These are phyloP conservation scores for Platyscapa corneri DNA, from an alignment of 1,140 invertebrate species.

Conservation along the genomic window DNA sequence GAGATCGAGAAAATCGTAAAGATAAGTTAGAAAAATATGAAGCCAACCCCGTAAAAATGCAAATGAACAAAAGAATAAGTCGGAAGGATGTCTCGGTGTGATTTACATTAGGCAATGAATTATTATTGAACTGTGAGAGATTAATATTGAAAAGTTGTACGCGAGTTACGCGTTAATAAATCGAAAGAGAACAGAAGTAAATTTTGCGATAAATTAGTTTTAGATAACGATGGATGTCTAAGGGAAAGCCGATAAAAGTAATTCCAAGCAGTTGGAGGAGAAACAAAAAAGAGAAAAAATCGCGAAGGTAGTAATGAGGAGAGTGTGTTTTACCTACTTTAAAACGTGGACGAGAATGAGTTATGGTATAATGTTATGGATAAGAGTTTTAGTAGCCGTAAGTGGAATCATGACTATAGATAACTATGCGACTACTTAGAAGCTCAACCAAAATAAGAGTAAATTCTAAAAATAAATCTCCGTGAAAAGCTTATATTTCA, in stretches of 20 bases:
- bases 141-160: no score
- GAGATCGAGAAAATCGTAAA: not conserved
- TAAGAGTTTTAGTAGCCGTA: not conserved
- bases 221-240: no score
- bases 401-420: slow-evolving; percentile 5
- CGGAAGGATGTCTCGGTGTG: no score
- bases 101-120: not conserved
- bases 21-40: not conserved
- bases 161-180: no score
- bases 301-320: not conserved
- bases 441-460: not conserved
- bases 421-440: slow-evolving; percentile 5
- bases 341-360: not conserved
- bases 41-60: not conserved
- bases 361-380: not conserved
- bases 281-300: not conserved
- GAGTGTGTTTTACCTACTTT: not conserved
- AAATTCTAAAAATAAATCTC: not conserved
- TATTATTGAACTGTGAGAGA: not conserved
- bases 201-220: not conserved
- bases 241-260: no score
- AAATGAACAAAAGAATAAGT: not conserved
- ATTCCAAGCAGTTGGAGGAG: no score
- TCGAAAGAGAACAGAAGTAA: no score
- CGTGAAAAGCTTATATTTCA: not conserved